Evolutionary conservation across 35 echinoderm and acorn worm genomes (phyloP).

Genomic region (Amphiura filiformis): DNA sequence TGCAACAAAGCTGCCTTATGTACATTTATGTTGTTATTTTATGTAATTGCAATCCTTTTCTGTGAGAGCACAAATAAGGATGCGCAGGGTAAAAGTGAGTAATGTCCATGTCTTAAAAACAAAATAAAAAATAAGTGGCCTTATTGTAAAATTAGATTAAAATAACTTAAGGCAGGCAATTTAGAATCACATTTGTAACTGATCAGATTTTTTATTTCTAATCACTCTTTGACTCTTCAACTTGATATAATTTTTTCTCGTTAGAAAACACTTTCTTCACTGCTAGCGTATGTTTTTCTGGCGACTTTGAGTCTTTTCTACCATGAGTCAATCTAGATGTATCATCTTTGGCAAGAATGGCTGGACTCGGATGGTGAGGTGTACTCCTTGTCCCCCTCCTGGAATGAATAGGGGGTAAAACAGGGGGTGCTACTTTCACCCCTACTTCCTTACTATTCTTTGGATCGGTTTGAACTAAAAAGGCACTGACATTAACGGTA

Average conservation of each 20-base stretch:
- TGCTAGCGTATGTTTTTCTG: slow-evolving; percentile 52
- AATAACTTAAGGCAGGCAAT: too few species aligned
- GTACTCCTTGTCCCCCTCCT: neutral
- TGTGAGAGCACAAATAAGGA: too few species aligned
- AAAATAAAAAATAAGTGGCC: too few species aligned
- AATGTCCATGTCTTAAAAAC: too few species aligned
- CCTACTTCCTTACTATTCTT: neutral
- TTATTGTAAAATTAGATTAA: too few species aligned
- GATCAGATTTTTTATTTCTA: neutral
- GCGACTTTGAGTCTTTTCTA: neutral
- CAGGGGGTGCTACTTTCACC: slow-evolving; percentile 38
- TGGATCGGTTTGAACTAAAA: neutral
- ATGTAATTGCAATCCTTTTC: too few species aligned
- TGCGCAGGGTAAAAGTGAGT: too few species aligned
- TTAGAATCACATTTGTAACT: too few species aligned
- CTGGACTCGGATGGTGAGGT: neutral
- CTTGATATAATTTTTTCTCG: slow-evolving; percentile 23
- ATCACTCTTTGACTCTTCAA: slow-evolving; percentile 26
- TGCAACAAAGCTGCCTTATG: too few species aligned
- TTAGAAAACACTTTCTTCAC: slow-evolving; percentile 32
- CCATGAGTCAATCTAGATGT: neutral
- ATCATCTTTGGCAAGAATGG: neutral
- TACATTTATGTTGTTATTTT: too few species aligned
- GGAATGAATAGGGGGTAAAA: slow-evolving; percentile 85
- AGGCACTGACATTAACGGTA: neutral